Evolutionary conservation across 1,140 invertebrate genomes (phyloP).

Genomic region (Bombus confusus): DNA sequence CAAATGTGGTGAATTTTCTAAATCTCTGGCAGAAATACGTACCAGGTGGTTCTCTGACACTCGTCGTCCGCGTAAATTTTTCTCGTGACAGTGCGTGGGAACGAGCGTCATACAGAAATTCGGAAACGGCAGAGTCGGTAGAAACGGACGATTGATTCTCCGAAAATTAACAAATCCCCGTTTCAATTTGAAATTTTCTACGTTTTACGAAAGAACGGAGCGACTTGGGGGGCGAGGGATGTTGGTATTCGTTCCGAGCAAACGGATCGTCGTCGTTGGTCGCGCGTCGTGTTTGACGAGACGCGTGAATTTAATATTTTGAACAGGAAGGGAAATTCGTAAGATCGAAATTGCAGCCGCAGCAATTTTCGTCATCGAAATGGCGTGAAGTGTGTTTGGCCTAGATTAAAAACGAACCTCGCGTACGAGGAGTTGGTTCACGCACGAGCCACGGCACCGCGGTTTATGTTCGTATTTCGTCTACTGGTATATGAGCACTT

Average conservation of each 20-base stretch:
- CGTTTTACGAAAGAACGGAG: background rate
- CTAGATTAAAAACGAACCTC: slow-evolving; percentile 42
- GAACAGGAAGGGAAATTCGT: slow-evolving; percentile 8
- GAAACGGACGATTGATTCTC: too few species aligned
- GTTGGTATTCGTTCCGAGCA: background rate
- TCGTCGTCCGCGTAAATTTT: too few species aligned
- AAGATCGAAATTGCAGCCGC: slow-evolving; percentile 48
- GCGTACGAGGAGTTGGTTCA: background rate
- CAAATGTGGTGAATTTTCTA: background rate
- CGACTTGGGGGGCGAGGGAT: background rate
- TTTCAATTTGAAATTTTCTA: background rate
- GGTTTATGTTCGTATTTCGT: slow-evolving; percentile 20
- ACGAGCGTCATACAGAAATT: background rate
- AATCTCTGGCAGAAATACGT: background rate
- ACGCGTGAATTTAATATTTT: slow-evolving; percentile 46
- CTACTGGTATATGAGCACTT: slow-evolving; percentile 23
- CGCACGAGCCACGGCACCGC: background rate
- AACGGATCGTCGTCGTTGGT: background rate
- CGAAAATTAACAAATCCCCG: background rate
- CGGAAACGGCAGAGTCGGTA: background rate
- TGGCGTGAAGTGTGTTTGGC: slow-evolving; percentile 43
- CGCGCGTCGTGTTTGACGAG: slow-evolving; percentile 12
- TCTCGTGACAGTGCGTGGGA: background rate
- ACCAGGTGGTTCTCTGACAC: too few species aligned
- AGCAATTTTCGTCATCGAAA: slow-evolving; percentile 51